Evolutionary conservation across 2,113 vertebrate species (phyloP).

Genomic region (Chloropsis cyanopogon): DNA sequence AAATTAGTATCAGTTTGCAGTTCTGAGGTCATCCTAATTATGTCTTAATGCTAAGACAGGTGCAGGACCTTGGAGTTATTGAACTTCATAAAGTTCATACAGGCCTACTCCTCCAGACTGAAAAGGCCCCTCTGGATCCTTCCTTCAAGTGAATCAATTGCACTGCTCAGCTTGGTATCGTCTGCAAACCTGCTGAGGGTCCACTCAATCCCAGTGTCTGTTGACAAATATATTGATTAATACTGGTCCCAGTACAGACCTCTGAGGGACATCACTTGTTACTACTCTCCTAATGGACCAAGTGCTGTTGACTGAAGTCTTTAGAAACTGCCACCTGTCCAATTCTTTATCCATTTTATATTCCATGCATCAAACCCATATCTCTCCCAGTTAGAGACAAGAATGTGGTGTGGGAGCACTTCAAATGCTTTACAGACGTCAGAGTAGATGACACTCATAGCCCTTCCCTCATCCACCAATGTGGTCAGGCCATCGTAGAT

Average conservation of each 20-base stretch:
- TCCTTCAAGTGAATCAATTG: not conserved
- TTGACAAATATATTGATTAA: not conserved
- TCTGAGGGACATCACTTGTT: not conserved
- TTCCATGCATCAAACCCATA: not conserved
- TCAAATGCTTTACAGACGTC: not conserved
- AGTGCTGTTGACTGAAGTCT: not conserved
- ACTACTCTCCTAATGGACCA: not conserved
- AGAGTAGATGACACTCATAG: not conserved
- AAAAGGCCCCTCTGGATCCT: not conserved
- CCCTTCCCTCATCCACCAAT: not conserved
- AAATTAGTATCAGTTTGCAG: not conserved
- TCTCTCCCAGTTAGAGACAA: not conserved
- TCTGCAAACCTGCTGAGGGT: not conserved
- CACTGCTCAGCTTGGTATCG: not conserved
- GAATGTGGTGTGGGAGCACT: not conserved
- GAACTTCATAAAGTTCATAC: not conserved
- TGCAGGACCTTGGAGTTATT: not conserved
- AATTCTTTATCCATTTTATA: not conserved
- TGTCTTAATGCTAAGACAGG: not conserved
- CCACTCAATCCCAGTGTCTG: not conserved
- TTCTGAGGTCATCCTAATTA: not conserved
- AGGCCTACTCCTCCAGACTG: not conserved
- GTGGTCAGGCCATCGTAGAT: fast-evolving
- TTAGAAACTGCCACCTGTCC: not conserved
- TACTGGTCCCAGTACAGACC: fast-evolving